phyloP scores from a whole-genome alignment of 1,140 invertebrate genomes.

The Dinoponera quadriceps region DNA sequence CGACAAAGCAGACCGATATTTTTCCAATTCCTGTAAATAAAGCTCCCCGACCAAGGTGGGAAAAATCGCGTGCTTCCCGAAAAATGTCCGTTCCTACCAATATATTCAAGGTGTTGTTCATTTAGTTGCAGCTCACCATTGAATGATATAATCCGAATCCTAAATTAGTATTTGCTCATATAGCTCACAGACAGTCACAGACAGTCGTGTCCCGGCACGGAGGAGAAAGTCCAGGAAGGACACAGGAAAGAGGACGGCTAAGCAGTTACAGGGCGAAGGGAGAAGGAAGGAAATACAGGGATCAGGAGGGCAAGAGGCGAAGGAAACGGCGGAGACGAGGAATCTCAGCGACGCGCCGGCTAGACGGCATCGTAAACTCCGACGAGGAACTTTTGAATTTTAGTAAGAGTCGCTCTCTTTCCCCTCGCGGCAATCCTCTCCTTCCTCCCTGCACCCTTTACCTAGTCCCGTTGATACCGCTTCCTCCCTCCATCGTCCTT shows the following conservation, averaged over 20 bases:
- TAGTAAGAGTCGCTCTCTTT: constrained; percentile 73
- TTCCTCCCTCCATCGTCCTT: background rate
- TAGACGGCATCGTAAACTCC: constrained; percentile 83
- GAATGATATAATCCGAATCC: background rate
- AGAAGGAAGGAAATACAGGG: constrained; percentile 40
- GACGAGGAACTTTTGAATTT: constrained; percentile 83
- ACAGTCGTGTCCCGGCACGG: constrained; percentile 9
- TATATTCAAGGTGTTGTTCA: too few relatives aligned
- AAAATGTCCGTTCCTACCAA: background rate
- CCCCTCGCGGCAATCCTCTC: constrained; percentile 20
- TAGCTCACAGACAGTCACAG: background rate
- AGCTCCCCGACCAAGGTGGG: background rate
- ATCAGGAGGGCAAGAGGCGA: constrained; percentile 49
- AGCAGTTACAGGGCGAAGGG: background rate
- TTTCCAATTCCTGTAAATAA: constrained; percentile 48
- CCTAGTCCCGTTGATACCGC: constrained; percentile 3
- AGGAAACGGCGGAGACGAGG: constrained; percentile 53
- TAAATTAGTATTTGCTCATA: constrained; percentile 27
- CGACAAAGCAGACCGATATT: constrained; percentile 25
- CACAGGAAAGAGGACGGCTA: constrained; percentile 21
- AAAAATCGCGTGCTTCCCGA: background rate
- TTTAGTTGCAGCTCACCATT: background rate
- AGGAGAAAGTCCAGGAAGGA: constrained; percentile 49
- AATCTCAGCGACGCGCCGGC: constrained; percentile 80
- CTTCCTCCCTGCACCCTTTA: background rate